Evolutionary conservation across 2,113 vertebrate species (phyloP).

Genomic region (Hippocampus comes): DNA sequence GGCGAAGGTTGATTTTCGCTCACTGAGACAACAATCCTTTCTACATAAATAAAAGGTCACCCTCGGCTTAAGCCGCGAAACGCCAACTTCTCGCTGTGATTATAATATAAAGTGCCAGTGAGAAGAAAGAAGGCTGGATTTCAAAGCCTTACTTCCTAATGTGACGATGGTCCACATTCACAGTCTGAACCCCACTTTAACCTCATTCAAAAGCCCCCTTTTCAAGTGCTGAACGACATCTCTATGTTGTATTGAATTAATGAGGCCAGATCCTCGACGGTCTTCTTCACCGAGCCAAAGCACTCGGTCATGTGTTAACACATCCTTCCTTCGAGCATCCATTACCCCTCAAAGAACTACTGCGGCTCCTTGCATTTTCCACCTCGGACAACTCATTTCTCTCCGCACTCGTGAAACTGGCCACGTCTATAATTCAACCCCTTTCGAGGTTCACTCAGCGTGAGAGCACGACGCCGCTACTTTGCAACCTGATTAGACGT

Average conservation of each 20-base stretch:
- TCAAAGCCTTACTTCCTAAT: slow-evolving; percentile 27
- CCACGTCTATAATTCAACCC: slow-evolving; percentile 40
- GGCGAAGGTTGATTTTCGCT: slow-evolving; percentile 40
- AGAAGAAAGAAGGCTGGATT: slow-evolving; percentile 35
- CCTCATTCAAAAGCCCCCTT: slow-evolving; percentile 52
- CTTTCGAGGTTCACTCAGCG: slow-evolving; percentile 36
- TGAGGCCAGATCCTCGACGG: slow-evolving; percentile 51
- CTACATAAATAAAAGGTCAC: slow-evolving; percentile 43
- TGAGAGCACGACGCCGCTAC: slow-evolving; percentile 24
- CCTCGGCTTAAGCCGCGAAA: slow-evolving; percentile 21
- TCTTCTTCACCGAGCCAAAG: slow-evolving; percentile 55
- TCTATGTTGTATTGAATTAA: slow-evolving; percentile 59
- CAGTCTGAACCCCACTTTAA: slow-evolving; percentile 45
- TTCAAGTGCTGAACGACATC: slow-evolving; percentile 43
- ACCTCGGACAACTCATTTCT: slow-evolving; percentile 35
- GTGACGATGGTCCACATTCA: slow-evolving; percentile 38
- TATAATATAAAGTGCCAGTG: slow-evolving; percentile 29
- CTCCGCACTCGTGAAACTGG: slow-evolving; percentile 41
- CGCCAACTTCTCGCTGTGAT: slow-evolving; percentile 19
- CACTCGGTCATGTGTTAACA: slow-evolving; percentile 59
- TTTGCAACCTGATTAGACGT: slow-evolving; percentile 46
- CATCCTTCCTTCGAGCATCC: slow-evolving; percentile 45
- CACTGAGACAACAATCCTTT: slow-evolving; percentile 24
- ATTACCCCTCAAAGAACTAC: slow-evolving; percentile 44
- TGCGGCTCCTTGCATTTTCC: slow-evolving; percentile 24